These are phyloP conservation scores for Lagopus leucura DNA, from an alignment of 2,113 vertebrate genomes.

Conservation along the genomic window DNA sequence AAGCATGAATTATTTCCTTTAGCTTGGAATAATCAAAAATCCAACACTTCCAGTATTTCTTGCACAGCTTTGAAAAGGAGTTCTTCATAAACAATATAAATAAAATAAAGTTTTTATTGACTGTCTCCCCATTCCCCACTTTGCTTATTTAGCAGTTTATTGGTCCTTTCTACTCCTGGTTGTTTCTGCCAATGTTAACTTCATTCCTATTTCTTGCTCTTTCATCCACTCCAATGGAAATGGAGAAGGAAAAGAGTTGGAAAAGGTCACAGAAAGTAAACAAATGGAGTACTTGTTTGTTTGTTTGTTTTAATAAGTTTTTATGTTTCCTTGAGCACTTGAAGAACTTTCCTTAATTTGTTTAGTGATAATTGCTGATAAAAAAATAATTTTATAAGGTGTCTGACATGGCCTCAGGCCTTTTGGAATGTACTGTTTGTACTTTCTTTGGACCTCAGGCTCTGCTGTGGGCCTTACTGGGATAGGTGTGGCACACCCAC, in stretches of 20 bases:
- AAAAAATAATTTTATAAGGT: not conserved
- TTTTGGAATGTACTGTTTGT: not conserved
- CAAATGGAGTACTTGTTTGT: not conserved
- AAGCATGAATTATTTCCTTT: not conserved
- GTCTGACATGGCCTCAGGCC: not conserved
- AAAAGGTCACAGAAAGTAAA: not conserved
- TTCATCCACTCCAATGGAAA: not conserved
- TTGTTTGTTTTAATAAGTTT: not conserved
- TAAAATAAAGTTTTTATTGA: not conserved
- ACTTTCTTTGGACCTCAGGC: not conserved
- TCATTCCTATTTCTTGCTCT: not conserved
- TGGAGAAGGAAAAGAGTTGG: not conserved
- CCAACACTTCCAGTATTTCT: not conserved
- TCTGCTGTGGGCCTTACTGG: not conserved
- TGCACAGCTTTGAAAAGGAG: not conserved
- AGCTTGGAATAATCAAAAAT: not conserved
- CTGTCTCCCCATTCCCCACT: fast-evolving
- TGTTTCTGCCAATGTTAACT: not conserved
- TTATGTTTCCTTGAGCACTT: not conserved
- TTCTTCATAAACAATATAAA: not conserved
- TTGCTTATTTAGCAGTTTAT: not conserved
- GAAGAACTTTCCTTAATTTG: not conserved
- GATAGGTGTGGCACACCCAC: not conserved
- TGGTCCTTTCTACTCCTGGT: not conserved
- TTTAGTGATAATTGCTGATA: not conserved